These are phyloP conservation scores for Patella ulyssiponensis DNA, from an alignment of 2,888 invertebrate genomes.

Conservation along the genomic window DNA sequence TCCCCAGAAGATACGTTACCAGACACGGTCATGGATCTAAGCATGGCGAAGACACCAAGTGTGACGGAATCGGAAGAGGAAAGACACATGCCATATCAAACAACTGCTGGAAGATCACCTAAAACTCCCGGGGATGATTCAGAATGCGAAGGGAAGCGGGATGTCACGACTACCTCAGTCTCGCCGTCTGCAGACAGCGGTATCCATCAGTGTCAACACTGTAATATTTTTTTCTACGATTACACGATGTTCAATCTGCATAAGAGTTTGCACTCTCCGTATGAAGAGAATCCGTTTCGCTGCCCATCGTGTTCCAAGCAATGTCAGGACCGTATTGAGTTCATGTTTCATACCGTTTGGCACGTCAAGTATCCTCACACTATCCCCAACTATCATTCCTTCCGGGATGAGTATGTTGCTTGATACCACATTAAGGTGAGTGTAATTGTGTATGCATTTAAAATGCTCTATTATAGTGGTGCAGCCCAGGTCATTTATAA, in stretches of 20 bases:
- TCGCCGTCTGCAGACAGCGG: constrained; percentile 61
- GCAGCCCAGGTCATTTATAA: too few species aligned
- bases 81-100: constrained; percentile 37
- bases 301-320: constrained; percentile 64
- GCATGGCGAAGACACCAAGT: constrained; percentile 59
- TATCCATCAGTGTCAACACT: constrained; percentile 64
- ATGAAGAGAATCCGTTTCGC: constrained; percentile 59
- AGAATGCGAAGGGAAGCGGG: constrained; percentile 58
- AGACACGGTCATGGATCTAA: constrained; percentile 61
- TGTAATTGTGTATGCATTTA: too few species aligned
- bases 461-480: too few species aligned
- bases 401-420: constrained; percentile 44
- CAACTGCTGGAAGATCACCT: constrained; percentile 34
- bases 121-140: constrained; percentile 55
- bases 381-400: constrained; percentile 65
- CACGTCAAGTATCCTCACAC: constrained; percentile 67
- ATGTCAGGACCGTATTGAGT: constrained; percentile 66
- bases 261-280: constrained; percentile 63
- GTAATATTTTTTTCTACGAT: constrained; percentile 65
- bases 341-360: constrained; percentile 67
- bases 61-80: constrained; percentile 53
- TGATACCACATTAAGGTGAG: neutral
- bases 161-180: constrained; percentile 60
- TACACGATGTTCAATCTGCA: constrained; percentile 67
- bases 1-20: neutral